A percentile compares a stretch with the other conserved stretches of the same genome.
Evolutionary conservation across 2,888 invertebrate species (phyloP).

Genomic region (Beris morrisii): DNA sequence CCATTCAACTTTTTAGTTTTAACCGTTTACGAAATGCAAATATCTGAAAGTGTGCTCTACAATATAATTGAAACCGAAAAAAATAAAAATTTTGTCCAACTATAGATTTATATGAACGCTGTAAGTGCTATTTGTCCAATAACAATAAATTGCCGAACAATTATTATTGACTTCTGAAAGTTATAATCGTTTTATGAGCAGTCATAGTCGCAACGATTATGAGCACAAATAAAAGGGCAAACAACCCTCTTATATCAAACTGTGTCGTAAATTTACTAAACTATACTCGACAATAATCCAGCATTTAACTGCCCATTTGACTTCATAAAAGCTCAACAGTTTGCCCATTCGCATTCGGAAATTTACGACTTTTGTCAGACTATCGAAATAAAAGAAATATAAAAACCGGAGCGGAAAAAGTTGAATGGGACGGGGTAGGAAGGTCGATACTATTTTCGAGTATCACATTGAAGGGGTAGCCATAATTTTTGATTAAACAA

Average conservation of each 20-base stretch:
- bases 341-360: conserved; percentile 24
- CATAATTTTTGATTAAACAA: too few relatives aligned
- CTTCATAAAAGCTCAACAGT: conserved; percentile 23
- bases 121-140: too few relatives aligned
- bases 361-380: conserved; percentile 25
- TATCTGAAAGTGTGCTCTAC: too few relatives aligned
- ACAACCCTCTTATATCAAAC: conserved; percentile 5
- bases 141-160: too few relatives aligned
- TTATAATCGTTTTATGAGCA: conserved; percentile 18
- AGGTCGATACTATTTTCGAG: too few relatives aligned
- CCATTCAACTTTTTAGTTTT: too few relatives aligned
- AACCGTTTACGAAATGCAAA: too few relatives aligned
- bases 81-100: too few relatives aligned
- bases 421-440: neutral
- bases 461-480: too few relatives aligned
- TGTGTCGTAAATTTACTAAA: neutral
- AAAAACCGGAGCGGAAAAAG: conserved; percentile 1
- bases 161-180: neutral
- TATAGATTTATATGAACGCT: too few relatives aligned
- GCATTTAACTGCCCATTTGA: conserved; percentile 19
- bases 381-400: conserved; percentile 3
- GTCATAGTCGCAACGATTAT: neutral
- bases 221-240: conserved; percentile 10
- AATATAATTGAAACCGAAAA: too few relatives aligned
- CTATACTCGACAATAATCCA: neutral